Conservation (phyloP, 2,113 vertebrate genomes). For the Macaca nemestrina region DNA sequence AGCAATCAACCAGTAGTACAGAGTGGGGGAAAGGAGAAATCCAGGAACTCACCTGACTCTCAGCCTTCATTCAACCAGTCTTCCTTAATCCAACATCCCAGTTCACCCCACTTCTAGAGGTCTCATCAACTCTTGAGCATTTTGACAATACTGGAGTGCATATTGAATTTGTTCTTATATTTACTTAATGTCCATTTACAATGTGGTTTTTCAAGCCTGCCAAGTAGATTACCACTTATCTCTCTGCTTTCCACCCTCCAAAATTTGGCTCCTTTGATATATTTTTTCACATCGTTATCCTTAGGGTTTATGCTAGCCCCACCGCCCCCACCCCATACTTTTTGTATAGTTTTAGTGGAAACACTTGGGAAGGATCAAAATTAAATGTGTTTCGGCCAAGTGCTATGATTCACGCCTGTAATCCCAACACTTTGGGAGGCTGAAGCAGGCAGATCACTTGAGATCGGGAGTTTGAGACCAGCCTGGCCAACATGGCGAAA, state of each 20-base stretch:
- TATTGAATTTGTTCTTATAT: background rate
- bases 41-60: background rate
- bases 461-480: no score
- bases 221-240: background rate
- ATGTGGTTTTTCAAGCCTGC: background rate
- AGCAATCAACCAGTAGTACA: background rate
- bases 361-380: background rate
- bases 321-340: no score
- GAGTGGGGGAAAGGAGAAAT: background rate
- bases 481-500: no score
- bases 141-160: background rate
- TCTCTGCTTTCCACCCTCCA: background rate
- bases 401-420: no score
- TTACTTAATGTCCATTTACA: background rate
- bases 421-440: no score
- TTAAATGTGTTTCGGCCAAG: background rate
- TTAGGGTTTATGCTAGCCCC: background rate
- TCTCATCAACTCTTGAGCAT: background rate
- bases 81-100: background rate
- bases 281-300: background rate
- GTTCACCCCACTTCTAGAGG: background rate
- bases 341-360: background rate
- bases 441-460: no score
- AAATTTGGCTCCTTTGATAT: background rate
- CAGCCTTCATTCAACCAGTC: background rate